phyloP scores from a whole-genome alignment of 1,140 invertebrate genomes.

The Argopecten irradians region DNA sequence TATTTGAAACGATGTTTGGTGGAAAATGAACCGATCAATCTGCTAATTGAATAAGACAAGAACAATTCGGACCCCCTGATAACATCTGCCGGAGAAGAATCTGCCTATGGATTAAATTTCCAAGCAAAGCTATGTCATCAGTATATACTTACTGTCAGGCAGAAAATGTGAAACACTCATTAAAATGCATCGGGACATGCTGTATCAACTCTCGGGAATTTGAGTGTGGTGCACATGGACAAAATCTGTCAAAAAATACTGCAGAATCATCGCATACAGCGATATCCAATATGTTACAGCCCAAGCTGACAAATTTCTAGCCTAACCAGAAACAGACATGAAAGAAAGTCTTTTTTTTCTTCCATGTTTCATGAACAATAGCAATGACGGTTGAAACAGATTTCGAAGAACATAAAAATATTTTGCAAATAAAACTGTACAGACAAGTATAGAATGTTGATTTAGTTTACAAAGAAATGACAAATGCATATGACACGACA shows the following conservation, averaged over 20 bases:
- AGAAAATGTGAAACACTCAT: constrained; percentile 9
- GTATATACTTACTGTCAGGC: not conserved
- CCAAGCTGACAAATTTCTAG: not conserved
- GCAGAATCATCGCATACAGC: not conserved
- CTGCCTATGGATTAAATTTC: not conserved
- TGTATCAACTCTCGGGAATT: not conserved
- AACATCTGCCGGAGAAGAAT: constrained; percentile 16
- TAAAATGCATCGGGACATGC: constrained; percentile 7
- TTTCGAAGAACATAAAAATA: not conserved
- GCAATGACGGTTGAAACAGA: not conserved
- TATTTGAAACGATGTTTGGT: constrained; percentile 18
- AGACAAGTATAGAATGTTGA: constrained; percentile 17
- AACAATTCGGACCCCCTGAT: not conserved
- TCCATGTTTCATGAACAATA: not conserved
- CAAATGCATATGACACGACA: not conserved
- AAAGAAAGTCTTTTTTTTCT: not conserved
- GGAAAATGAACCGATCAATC: constrained; percentile 17
- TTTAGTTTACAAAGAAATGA: not conserved
- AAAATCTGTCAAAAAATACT: constrained; percentile 22
- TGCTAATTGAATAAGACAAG: not conserved
- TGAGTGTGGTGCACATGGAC: constrained; percentile 2
- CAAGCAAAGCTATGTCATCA: not conserved
- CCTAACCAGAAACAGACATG: not conserved
- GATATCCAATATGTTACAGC: not conserved
- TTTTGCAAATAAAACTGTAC: constrained; percentile 4